Evolutionary conservation across 2,113 vertebrate species (phyloP).

Genomic region (Alectura lathami): DNA sequence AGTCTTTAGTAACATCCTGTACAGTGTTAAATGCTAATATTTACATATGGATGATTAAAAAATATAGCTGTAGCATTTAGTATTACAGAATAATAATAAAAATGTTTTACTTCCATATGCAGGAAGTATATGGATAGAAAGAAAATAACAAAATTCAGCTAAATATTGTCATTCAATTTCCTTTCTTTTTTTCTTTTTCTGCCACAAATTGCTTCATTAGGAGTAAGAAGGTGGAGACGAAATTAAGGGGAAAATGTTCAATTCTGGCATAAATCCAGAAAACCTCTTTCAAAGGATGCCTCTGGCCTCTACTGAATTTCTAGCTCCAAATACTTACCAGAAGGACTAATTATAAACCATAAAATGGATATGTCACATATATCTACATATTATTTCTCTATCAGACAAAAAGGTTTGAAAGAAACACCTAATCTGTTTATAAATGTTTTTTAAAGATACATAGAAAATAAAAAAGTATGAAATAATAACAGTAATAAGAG

Average conservation of each 20-base stretch:
- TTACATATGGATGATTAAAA: not conserved
- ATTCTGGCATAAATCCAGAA: not conserved
- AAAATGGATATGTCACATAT: not conserved
- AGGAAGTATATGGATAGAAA: accelerated
- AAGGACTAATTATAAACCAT: not conserved
- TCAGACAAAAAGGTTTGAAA: not conserved
- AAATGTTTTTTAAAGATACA: not conserved
- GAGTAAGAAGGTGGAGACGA: not conserved
- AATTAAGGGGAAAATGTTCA: not conserved
- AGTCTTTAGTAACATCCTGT: not conserved
- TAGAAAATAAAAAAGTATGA: not conserved
- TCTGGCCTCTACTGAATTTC: not conserved
- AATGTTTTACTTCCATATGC: not conserved
- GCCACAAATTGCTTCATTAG: not conserved
- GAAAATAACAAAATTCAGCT: not conserved
- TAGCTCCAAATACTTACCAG: not conserved
- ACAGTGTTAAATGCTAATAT: not conserved
- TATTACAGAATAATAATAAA: not conserved
- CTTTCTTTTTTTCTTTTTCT: not conserved
- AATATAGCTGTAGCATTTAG: accelerated
- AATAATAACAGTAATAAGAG: not conserved
- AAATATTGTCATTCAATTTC: not conserved
- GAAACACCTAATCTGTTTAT: not conserved
- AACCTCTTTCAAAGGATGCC: accelerated
- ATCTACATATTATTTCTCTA: not conserved